A percentile compares a stretch with the other conserved stretches of the same genome.
Evolutionary conservation across 2,888 invertebrate genomes (phyloP).

Genomic region (Petrophora chlorosata): DNA sequence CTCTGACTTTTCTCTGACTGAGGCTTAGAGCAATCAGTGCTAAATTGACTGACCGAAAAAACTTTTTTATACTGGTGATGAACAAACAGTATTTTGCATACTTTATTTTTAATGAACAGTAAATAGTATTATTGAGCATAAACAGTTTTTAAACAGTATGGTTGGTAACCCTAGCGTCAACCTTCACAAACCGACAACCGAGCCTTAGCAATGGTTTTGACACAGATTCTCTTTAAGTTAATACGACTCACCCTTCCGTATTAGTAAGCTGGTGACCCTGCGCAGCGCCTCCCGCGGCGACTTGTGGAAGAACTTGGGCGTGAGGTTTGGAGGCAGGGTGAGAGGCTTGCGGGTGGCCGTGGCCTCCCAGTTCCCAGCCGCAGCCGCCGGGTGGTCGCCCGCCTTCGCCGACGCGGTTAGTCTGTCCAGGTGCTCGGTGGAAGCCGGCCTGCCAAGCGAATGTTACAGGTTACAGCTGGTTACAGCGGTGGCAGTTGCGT

Average conservation of each 20-base stretch:
- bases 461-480: slow-evolving; percentile 32
- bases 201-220: no score
- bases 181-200: no score
- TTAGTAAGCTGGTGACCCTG: slow-evolving; percentile 94
- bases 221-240: no score
- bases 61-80: no score
- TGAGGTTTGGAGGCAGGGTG: slow-evolving; percentile 94
- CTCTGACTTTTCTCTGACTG: no score
- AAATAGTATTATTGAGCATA: no score
- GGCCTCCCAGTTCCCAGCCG: slow-evolving; percentile 77
- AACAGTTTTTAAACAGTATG: no score
- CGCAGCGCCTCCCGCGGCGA: slow-evolving; percentile 93
- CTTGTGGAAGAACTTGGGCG: slow-evolving; percentile 95
- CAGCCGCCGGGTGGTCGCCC: slow-evolving; percentile 79
- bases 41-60: no score
- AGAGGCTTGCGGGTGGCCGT: slow-evolving; percentile 89
- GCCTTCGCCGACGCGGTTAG: slow-evolving; percentile 81
- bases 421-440: slow-evolving; percentile 93
- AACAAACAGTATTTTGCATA: no score
- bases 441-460: slow-evolving; percentile 86
- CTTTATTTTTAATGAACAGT: no score
- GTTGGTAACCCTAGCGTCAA: no score
- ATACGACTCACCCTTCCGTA: slow-evolving; percentile 88
- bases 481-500: background rate
- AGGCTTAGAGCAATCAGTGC: no score